phyloP scores from a whole-genome alignment of 2,113 vertebrate genomes.

The Pardalotus punctatus region DNA sequence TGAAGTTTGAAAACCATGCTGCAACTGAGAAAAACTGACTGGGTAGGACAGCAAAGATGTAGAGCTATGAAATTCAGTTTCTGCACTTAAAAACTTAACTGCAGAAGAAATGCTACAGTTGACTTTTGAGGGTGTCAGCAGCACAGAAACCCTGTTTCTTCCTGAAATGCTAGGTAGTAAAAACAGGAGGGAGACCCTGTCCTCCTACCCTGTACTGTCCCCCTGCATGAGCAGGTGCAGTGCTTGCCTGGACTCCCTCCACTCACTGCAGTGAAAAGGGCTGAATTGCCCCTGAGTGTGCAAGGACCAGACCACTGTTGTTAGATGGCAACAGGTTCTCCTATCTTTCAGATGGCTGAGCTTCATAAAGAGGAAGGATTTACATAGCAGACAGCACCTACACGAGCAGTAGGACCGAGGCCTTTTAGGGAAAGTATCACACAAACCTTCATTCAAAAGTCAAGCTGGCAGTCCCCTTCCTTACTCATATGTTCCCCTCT shows the following conservation, averaged over 20 bases:
- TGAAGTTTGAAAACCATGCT: not conserved
- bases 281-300: not conserved
- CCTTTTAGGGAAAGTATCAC: not conserved
- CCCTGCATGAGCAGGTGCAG: not conserved
- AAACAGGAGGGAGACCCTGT: not conserved
- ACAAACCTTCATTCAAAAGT: not conserved
- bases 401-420: accelerated
- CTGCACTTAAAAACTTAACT: not conserved
- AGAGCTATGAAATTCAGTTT: not conserved
- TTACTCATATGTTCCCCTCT: not conserved
- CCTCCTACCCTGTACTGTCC: not conserved
- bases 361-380: not conserved
- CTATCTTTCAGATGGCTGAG: not conserved
- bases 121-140: not conserved
- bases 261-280: not conserved
- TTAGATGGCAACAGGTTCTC: not conserved
- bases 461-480: not conserved
- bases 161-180: not conserved
- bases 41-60: not conserved
- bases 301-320: not conserved
- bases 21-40: not conserved
- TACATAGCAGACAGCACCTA: not conserved
- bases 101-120: not conserved
- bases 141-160: not conserved
- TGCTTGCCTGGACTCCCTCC: not conserved